Base-by-base conservation (phyloP, 2,888 invertebrate genomes). In the Biston betularia region DNA sequence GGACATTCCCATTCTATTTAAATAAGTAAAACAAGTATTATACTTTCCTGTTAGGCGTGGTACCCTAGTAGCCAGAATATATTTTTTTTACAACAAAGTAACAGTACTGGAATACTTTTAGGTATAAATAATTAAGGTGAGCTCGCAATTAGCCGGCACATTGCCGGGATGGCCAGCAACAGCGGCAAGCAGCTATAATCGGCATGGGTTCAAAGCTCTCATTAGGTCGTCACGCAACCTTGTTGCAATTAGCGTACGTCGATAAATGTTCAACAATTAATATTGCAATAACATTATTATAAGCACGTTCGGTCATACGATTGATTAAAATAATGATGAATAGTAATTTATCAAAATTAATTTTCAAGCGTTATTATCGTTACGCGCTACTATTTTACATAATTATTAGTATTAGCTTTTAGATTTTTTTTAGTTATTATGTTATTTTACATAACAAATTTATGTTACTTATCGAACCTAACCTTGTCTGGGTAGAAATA, bases 141-240 rank as follows among this genome's bases (percentile, higher is more conserved):
- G 40, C 10, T 24, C 8, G 15, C 54, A 62, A 53, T 62, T 66
- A 57, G 33, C 42, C 12, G 9, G 67, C 64, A 69, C 59, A 60
- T 63, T 71, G 65, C 72, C 63, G 71, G 58, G 49, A 63, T 63
- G 49, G 63, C 24, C 72, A 75, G 75, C 75, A 78, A 80, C 7
- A 12, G 44, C 48, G 46, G 10, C 38, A 38, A 38, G 38, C 38
- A 38, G 38, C 38, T 6, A 38, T 38, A 33, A 52, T 40, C 5
- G 38, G 33, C 50, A 78, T 50, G 78, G 84, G 84, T 87, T 66
- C 84, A 84, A 84, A 75, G 83, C 68, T 73, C 73, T 69, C 72
- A 66, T 68, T 66, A 68, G 14, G 15, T 12, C 38, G 35, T 78
- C 86, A 82, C 77, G 77, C 73, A 83, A 82, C 78, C 70, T 69